phyloP scores from a whole-genome alignment of 1,140 invertebrate genomes.

The Drosophila fuyamai region DNA sequence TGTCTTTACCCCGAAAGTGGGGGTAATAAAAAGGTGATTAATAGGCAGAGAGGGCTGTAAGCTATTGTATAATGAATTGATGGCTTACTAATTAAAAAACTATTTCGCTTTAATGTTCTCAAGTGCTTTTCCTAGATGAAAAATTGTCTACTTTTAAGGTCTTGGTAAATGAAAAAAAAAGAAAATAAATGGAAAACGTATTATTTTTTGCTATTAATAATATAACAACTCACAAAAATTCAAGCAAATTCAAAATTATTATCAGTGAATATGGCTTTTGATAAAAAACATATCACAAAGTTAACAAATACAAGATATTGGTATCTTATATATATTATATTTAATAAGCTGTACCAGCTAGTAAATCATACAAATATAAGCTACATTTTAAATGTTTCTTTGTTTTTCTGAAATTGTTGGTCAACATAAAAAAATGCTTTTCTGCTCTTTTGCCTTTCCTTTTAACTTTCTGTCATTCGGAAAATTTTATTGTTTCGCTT shows the following conservation, averaged over 20 bases:
- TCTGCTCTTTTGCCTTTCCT: constrained; percentile 16
- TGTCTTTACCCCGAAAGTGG: not conserved
- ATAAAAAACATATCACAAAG: too few species aligned
- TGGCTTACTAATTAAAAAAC: not conserved
- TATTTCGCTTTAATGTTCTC: not conserved
- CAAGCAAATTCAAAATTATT: too few species aligned
- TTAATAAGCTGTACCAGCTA: constrained; percentile 3
- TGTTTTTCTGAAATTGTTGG: constrained; percentile 21
- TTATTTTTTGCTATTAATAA: too few species aligned
- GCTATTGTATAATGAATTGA: not conserved
- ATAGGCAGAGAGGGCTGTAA: not conserved
- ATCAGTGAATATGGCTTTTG: too few species aligned
- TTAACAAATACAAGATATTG: too few species aligned
- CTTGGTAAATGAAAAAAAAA: too few species aligned
- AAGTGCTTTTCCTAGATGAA: too few species aligned
- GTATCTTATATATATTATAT: too few species aligned
- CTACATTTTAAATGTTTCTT: constrained; percentile 9
- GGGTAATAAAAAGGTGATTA: not conserved
- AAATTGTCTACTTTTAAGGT: too few species aligned
- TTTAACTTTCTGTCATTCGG: constrained; percentile 36
- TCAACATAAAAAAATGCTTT: constrained; percentile 17
- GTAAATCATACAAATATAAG: constrained; percentile 34
- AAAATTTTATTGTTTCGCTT: constrained; percentile 29
- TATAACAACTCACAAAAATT: too few species aligned
- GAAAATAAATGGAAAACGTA: too few species aligned